Evolutionary conservation across 2,888 invertebrate genomes (phyloP).

Genomic region (Lobophora halterata): DNA sequence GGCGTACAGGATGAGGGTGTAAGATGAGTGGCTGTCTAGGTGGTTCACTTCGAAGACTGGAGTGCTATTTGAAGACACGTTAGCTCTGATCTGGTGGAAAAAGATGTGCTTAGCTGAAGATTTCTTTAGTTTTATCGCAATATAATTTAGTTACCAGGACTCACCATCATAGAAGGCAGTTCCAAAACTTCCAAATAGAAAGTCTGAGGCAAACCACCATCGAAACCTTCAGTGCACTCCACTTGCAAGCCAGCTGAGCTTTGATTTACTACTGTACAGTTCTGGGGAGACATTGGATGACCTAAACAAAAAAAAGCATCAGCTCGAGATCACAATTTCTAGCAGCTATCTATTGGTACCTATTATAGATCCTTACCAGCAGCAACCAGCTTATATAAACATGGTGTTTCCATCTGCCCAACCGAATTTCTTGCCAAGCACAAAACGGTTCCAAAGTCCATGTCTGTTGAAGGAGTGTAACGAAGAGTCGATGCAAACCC

Average conservation of each 20-base stretch:
- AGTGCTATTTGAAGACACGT: slow-evolving; percentile 79
- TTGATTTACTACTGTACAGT: slow-evolving; percentile 92
- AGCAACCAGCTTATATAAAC: slow-evolving; percentile 90
- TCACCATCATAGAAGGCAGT: slow-evolving; percentile 80
- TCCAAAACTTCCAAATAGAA: slow-evolving; percentile 90
- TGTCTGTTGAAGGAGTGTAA: slow-evolving; percentile 90
- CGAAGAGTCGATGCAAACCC: slow-evolving; percentile 86
- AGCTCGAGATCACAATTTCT: neutral
- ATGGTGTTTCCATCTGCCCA: slow-evolving; percentile 89
- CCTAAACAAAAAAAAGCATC: slow-evolving; percentile 75
- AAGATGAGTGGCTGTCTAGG: slow-evolving; percentile 85
- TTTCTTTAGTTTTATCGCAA: too few relatives aligned
- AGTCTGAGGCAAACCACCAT: slow-evolving; percentile 91
- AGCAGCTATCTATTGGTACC: too few relatives aligned
- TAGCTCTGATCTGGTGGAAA: slow-evolving; percentile 70
- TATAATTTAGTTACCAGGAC: slow-evolving; percentile 19
- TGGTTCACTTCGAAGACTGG: slow-evolving; percentile 84
- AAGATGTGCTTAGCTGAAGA: neutral
- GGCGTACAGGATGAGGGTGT: slow-evolving; percentile 90
- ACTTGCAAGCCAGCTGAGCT: slow-evolving; percentile 83
- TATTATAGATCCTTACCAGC: slow-evolving; percentile 82
- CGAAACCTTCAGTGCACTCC: slow-evolving; percentile 91
- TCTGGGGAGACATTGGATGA: slow-evolving; percentile 90
- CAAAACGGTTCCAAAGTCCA: slow-evolving; percentile 92
- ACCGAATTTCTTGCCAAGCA: slow-evolving; percentile 92